Conservation (phyloP, 2,888 invertebrate genomes). For the Lymantria dispar region DNA sequence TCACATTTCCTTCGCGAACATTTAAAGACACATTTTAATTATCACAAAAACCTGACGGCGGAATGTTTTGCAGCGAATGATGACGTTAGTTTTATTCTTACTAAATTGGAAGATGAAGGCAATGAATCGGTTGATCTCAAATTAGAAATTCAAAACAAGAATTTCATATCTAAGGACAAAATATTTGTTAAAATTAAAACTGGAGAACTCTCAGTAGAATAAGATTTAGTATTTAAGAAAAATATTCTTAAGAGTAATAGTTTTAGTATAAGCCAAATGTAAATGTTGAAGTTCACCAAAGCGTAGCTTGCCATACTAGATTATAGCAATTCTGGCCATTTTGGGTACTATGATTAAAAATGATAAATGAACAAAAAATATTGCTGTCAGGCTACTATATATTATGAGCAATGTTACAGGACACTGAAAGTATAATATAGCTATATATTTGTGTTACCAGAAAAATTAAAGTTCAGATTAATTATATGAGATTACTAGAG, state of each 20-base stretch:
- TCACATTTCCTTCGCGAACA: conserved; percentile 90
- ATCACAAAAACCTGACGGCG: conserved; percentile 78
- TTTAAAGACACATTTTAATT: conserved; percentile 88
- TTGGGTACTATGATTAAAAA: conserved; percentile 22
- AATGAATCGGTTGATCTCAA: conserved; percentile 61
- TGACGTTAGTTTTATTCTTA: conserved; percentile 81
- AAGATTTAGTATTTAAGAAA: conserved; percentile 21
- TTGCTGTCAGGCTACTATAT: background rate
- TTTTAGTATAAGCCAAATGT: conserved; percentile 51
- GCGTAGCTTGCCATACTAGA: conserved; percentile 80
- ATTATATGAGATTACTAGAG: conserved; percentile 1
- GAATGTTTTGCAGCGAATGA: conserved; percentile 85
- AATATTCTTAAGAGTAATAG: conserved; percentile 28
- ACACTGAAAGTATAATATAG: background rate
- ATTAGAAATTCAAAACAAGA: conserved; percentile 55
- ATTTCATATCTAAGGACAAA: conserved; percentile 53
- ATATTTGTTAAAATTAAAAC: conserved; percentile 69
- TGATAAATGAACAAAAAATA: background rate
- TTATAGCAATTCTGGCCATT: conserved; percentile 54
- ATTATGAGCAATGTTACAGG: background rate
- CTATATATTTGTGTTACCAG: conserved; percentile 22
- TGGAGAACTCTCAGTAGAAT: conserved; percentile 63
- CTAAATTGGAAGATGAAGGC: conserved; percentile 72
- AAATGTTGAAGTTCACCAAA: conserved; percentile 71
- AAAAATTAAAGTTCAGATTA: background rate